Evolutionary conservation across 2,888 invertebrate species (phyloP).

Genomic region (Dolomedes plantarius): DNA sequence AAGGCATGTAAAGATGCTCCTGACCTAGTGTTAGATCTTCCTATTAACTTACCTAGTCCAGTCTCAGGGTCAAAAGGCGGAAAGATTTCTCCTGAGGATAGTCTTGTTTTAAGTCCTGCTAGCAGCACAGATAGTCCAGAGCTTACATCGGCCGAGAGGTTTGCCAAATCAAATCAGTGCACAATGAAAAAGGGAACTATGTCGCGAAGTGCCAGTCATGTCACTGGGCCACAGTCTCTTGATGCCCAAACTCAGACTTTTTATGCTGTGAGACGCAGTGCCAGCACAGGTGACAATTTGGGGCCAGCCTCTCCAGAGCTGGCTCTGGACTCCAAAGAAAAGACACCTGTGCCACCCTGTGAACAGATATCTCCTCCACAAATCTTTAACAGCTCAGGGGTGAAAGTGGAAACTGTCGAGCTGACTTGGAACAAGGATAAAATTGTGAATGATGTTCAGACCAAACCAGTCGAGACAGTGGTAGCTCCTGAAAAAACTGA

Average conservation of each 20-base stretch:
- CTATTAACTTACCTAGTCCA: constrained; percentile 78
- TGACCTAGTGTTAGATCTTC: constrained; percentile 89
- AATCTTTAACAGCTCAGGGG: not conserved
- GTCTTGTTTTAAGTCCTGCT: constrained; percentile 21
- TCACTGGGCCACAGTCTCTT: constrained; percentile 43
- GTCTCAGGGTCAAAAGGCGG: constrained; percentile 41
- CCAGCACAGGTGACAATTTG: constrained; percentile 66
- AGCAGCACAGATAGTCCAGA: constrained; percentile 69
- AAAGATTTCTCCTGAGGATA: constrained; percentile 47
- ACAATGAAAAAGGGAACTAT: constrained; percentile 82
- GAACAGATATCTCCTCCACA: constrained; percentile 31
- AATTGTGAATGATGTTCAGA: constrained; percentile 16
- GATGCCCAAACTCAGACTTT: constrained; percentile 69
- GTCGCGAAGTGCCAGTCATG: constrained; percentile 70
- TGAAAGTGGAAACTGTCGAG: constrained; percentile 67
- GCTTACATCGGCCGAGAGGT: constrained; percentile 85
- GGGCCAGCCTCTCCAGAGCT: constrained; percentile 55
- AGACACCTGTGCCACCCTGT: not conserved
- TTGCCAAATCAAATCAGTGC: constrained; percentile 87
- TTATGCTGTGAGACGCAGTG: constrained; percentile 66
- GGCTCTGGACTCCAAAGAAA: constrained; percentile 56
- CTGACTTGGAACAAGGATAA: constrained; percentile 55
- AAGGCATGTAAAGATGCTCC: constrained; percentile 80
- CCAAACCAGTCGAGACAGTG: constrained; percentile 20
- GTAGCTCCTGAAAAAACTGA: constrained; percentile 1